Percentiles rank a stretch among this genome's conserved stretches.
phyloP scores from a whole-genome alignment of 2,888 invertebrate species.

The Epinotia nisella region DNA sequence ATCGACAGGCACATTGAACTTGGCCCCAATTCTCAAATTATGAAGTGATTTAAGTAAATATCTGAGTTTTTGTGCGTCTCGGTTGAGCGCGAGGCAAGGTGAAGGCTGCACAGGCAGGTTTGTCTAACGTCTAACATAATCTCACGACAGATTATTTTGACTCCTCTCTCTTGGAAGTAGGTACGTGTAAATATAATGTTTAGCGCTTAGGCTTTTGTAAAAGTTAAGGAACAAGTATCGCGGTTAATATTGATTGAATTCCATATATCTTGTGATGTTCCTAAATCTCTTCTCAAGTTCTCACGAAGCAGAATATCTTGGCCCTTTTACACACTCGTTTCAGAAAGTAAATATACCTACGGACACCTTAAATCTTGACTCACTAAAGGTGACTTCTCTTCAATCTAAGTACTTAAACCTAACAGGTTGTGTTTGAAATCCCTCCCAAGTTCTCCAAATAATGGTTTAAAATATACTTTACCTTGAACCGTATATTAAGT shows the following conservation, averaged over 20 bases:
- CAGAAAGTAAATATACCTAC: neutral
- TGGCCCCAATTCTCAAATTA: conserved; percentile 57
- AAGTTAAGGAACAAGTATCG: neutral
- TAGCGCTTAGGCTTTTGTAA: neutral
- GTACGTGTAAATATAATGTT: neutral
- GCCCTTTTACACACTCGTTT: neutral
- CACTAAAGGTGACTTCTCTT: neutral
- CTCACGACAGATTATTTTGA: conserved; percentile 11
- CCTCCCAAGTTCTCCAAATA: neutral
- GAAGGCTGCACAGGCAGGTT: conserved; percentile 51
- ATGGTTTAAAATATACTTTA: neutral
- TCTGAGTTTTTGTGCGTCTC: conserved; percentile 49
- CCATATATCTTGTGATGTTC: neutral
- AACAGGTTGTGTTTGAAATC: neutral
- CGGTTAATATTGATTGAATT: neutral
- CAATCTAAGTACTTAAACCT: neutral
- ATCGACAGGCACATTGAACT: conserved; percentile 55
- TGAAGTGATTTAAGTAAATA: conserved; percentile 56
- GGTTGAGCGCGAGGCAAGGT: conserved; percentile 58
- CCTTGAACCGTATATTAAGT: too few relatives aligned
- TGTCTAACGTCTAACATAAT: conserved; percentile 37
- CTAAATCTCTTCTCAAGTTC: too few relatives aligned
- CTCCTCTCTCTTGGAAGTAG: neutral
- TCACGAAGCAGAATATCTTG: neutral
- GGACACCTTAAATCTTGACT: neutral